Evolutionary conservation across 2,888 invertebrate species (phyloP).

Genomic region (Drosophila antonietae): DNA sequence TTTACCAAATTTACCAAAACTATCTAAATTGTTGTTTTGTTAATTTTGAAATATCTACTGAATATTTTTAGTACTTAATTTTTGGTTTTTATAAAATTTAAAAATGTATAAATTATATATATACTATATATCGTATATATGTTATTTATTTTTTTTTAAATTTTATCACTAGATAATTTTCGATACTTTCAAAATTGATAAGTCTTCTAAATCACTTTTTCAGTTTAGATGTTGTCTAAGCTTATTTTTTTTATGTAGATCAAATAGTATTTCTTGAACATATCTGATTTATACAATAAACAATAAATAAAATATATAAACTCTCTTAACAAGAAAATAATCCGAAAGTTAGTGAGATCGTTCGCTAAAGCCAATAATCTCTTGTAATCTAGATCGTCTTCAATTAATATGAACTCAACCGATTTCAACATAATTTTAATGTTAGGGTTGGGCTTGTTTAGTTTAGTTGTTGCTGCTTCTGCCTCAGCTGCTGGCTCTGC

Average conservation of each 20-base stretch:
- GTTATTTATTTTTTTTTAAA: too few species aligned
- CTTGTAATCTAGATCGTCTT: neutral
- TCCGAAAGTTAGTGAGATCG: neutral
- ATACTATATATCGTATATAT: too few species aligned
- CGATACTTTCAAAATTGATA: too few species aligned
- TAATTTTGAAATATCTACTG: neutral
- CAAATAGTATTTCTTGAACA: neutral
- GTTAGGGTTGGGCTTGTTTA: conserved; percentile 16
- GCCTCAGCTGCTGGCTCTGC: conserved; percentile 3
- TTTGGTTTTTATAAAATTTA: too few species aligned
- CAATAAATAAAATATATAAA: neutral
- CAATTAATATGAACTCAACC: conserved; percentile 11
- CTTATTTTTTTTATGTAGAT: neutral
- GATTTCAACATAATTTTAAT: conserved; percentile 4
- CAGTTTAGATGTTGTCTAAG: too few species aligned
- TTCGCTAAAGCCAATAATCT: neutral
- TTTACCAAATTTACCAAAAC: too few species aligned
- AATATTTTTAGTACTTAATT: too few species aligned
- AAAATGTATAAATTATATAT: too few species aligned
- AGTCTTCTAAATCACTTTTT: too few species aligned
- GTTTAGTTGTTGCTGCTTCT: conserved; percentile 16
- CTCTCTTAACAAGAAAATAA: neutral
- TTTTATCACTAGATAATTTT: too few species aligned
- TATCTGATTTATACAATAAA: neutral
- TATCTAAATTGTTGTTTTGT: neutral